A percentile compares a stretch with the other conserved stretches of the same genome.
Conservation (phyloP, 2,888 invertebrate species). For the Scaptomyza tumidula region DNA sequence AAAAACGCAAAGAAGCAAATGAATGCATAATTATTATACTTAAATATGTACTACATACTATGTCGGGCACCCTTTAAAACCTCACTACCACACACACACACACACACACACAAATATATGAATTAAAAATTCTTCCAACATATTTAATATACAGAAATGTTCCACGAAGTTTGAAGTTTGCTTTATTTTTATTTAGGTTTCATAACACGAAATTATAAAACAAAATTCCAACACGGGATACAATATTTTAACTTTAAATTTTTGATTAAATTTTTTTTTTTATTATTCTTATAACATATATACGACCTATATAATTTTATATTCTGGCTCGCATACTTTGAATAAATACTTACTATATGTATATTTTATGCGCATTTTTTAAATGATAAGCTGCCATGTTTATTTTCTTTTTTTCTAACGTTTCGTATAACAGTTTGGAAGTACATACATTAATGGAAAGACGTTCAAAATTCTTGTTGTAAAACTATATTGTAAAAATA, state of each 20-base stretch:
- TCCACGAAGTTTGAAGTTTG: conserved; percentile 8
- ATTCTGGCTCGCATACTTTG: conserved; percentile 45
- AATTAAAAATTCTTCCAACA: conserved; percentile 24
- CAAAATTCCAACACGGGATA: conserved; percentile 22
- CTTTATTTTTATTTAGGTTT: conserved; percentile 20
- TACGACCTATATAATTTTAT: conserved; percentile 24
- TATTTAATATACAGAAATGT: conserved; percentile 9
- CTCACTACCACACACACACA: neutral
- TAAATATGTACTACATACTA: conserved; percentile 7
- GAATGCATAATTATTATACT: conserved; percentile 12
- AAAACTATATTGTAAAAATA: conserved; percentile 21
- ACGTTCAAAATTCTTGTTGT: conserved; percentile 9
- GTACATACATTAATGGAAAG: conserved; percentile 3
- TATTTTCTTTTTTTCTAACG: conserved; percentile 7
- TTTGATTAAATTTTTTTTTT: conserved; percentile 29
- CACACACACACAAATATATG: neutral
- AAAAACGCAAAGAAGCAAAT: neutral
- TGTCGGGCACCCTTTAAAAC: conserved; percentile 6
- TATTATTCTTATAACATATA: conserved; percentile 31
- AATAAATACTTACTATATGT: conserved; percentile 43
- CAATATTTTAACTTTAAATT: conserved; percentile 9
- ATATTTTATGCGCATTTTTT: conserved; percentile 63
- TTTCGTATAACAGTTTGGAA: conserved; percentile 45
- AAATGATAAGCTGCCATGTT: conserved; percentile 19
- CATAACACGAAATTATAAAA: conserved; percentile 18